phyloP scores from a whole-genome alignment of 2,113 vertebrate species.

The Dunckerocampus dactyliophorus region DNA sequence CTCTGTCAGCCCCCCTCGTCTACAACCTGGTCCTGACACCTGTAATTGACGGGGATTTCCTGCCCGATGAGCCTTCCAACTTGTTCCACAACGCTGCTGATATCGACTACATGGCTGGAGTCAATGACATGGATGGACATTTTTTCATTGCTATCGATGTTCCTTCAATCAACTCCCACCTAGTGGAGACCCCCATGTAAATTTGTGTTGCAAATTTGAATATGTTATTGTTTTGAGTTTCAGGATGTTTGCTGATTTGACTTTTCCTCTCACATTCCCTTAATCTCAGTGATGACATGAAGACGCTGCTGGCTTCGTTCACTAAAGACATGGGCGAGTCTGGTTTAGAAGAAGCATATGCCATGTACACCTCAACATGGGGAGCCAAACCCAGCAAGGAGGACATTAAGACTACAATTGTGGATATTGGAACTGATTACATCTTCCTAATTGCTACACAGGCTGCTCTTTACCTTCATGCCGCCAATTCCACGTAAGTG shows the following conservation, averaged over 20 bases:
- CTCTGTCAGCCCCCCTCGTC: slow-evolving; percentile 72
- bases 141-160: slow-evolving; percentile 77
- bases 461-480: slow-evolving; percentile 77
- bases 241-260: not conserved
- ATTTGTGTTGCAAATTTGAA: slow-evolving; percentile 24
- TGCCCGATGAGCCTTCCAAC: slow-evolving; percentile 76
- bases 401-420: slow-evolving; percentile 79
- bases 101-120: slow-evolving; percentile 82
- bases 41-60: slow-evolving; percentile 87
- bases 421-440: slow-evolving; percentile 79
- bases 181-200: slow-evolving; percentile 69
- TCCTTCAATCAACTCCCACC: slow-evolving; percentile 71
- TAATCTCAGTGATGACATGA: slow-evolving; percentile 69
- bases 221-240: not conserved
- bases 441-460: slow-evolving; percentile 86
- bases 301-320: slow-evolving; percentile 66
- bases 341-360: slow-evolving; percentile 62
- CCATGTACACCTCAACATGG: slow-evolving; percentile 77
- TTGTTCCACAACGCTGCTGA: slow-evolving; percentile 81
- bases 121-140: slow-evolving; percentile 90
- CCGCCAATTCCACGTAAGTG: slow-evolving; percentile 76
- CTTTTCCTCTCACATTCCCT: not conserved
- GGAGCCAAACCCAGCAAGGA: slow-evolving; percentile 56
- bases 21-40: slow-evolving; percentile 73
- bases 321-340: slow-evolving; percentile 67